Evolutionary conservation across 2,797 vertebrate genomes (phyloP).

Genomic region (Scyliorhinus canicula): DNA sequence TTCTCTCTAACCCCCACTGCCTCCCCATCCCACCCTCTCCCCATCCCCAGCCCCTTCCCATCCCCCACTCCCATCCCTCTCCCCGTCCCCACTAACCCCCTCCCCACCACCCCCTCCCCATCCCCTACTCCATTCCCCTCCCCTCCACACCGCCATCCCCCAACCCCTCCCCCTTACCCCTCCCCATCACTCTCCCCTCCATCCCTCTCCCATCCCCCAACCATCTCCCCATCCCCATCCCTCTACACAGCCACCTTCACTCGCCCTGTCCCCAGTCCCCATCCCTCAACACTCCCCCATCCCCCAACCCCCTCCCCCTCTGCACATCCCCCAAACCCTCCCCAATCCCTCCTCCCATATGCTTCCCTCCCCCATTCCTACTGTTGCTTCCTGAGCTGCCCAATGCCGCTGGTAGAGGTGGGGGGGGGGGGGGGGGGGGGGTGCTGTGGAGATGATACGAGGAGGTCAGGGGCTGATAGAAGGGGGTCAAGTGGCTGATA

Average conservation of each 20-base stretch:
- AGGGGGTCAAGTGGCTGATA: no score
- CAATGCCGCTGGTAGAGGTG: no score
- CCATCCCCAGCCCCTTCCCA: not conserved
- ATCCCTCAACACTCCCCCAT: no score
- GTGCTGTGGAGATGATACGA: no score
- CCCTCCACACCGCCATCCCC: constrained; percentile 38
- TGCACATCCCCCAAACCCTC: no score
- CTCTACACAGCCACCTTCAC: not conserved
- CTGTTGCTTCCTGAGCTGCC: constrained; percentile 40
- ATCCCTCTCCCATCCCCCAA: not conserved
- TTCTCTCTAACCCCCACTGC: not conserved
- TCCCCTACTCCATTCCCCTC: constrained; percentile 43
- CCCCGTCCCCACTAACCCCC: constrained; percentile 40
- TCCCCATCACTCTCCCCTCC: not conserved
- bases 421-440: no score
- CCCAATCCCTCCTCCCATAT: not conserved
- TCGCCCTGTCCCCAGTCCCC: constrained; percentile 42
- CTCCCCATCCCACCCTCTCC: not conserved
- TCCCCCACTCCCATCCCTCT: constrained; percentile 29
- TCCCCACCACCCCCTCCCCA: constrained; percentile 41
- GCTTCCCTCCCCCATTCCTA: not conserved
- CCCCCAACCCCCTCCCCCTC: not conserved
- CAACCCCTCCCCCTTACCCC: constrained; percentile 43
- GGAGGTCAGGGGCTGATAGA: no score
- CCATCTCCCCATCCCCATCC: not conserved